Conservation (phyloP, 2,888 invertebrate genomes). For the Flexamia atlantica region DNA sequence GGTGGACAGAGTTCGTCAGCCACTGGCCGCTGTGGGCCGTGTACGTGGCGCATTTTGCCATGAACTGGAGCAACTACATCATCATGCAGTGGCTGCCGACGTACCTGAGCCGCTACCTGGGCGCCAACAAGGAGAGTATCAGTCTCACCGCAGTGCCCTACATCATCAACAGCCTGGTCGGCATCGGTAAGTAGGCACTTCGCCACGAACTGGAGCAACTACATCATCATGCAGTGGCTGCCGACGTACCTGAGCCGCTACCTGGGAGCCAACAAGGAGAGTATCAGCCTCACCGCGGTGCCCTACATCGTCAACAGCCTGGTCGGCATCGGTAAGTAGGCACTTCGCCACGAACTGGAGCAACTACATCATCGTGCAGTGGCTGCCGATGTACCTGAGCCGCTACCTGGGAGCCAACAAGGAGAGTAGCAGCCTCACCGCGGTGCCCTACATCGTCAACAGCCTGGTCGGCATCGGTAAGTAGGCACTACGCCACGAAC, state of each 20-base stretch:
- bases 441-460: slow-evolving; percentile 86
- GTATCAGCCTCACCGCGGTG: slow-evolving; percentile 84
- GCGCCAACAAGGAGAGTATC: slow-evolving; percentile 82
- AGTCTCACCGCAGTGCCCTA: slow-evolving; percentile 87
- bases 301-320: slow-evolving; percentile 86
- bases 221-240: slow-evolving; percentile 89
- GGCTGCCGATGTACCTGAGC: slow-evolving; percentile 86
- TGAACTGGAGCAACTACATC: slow-evolving; percentile 90
- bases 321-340: slow-evolving; percentile 79
- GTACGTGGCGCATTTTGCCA: slow-evolving; percentile 86
- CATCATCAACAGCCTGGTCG: slow-evolving; percentile 84
- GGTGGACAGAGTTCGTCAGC: slow-evolving; percentile 82
- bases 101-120: slow-evolving; percentile 81
- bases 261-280: slow-evolving; percentile 82
- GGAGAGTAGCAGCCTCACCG: slow-evolving; percentile 84
- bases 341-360: slow-evolving; percentile 91
- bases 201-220: slow-evolving; percentile 89
- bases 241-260: slow-evolving; percentile 83
- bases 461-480: slow-evolving; percentile 83
- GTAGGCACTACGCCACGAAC: slow-evolving; percentile 85
- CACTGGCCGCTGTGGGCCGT: slow-evolving; percentile 86
- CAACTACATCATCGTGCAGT: slow-evolving; percentile 88
- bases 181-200: slow-evolving; percentile 82
- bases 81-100: slow-evolving; percentile 90
- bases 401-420: slow-evolving; percentile 82